Conservation (phyloP, 2,888 invertebrate genomes). For the Limnephilus marmoratus region DNA sequence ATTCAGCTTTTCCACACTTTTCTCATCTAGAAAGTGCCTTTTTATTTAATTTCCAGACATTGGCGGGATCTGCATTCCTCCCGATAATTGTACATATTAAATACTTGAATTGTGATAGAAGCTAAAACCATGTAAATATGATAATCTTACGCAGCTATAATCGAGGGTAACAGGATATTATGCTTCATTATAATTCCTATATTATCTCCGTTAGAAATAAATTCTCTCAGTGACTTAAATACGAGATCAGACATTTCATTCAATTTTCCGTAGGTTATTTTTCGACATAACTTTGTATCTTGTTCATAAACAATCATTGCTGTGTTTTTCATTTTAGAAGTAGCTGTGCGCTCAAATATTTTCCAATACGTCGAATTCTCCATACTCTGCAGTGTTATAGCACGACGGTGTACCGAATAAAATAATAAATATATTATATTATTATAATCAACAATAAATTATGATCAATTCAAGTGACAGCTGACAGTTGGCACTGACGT, state of each 20-base stretch:
- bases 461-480: background rate
- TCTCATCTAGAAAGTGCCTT: too few relatives aligned
- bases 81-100: background rate
- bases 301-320: constrained; percentile 69
- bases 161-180: constrained; percentile 76
- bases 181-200: constrained; percentile 76
- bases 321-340: constrained; percentile 70
- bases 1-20: too few relatives aligned
- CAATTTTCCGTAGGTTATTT: constrained; percentile 73
- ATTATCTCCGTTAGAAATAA: constrained; percentile 71
- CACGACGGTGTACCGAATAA: background rate
- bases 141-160: constrained; percentile 77
- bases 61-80: too few relatives aligned
- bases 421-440: background rate
- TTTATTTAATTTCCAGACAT: too few relatives aligned
- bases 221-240: constrained; percentile 72
- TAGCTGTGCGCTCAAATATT: constrained; percentile 73
- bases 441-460: background rate
- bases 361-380: constrained; percentile 67
- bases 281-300: constrained; percentile 60
- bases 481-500: background rate
- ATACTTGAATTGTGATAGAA: background rate
- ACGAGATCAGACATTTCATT: constrained; percentile 75
- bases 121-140: background rate
- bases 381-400: background rate